Percentiles rank a stretch among this genome's conserved stretches.
phyloP scores from a whole-genome alignment of 1,140 invertebrate genomes.

The Bombus confusus region DNA sequence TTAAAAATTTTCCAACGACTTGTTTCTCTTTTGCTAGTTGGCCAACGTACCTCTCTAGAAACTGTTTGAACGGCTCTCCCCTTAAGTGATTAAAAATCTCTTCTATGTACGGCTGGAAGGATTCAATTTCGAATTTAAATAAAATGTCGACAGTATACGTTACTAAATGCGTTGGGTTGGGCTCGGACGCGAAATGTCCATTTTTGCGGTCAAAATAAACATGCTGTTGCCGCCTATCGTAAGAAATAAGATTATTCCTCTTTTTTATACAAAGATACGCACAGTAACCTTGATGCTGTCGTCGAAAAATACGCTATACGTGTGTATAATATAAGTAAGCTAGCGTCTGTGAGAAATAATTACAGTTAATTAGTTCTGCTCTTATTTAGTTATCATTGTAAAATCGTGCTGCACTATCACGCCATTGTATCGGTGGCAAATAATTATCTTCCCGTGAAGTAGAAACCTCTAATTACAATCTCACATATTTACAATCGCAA shows the following conservation, averaged over 20 bases:
- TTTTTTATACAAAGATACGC: no score
- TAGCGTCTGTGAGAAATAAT: background rate
- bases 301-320: no score
- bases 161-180: background rate
- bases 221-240: background rate
- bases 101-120: conserved; percentile 97
- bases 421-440: background rate
- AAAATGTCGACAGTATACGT: background rate
- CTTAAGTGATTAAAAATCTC: conserved; percentile 99
- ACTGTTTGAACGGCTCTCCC: conserved; percentile 98
- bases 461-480: no score
- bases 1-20: conserved; percentile 16
- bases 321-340: fast-evolving
- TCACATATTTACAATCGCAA: conserved; percentile 12
- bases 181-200: no score
- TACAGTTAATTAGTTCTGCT: background rate
- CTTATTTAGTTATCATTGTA: background rate
- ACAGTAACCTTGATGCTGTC: no score
- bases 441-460: background rate
- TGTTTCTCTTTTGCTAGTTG: background rate
- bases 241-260: no score
- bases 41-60: conserved; percentile 94
- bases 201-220: background rate
- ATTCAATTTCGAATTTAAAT: conserved; percentile 38
- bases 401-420: no score